These are phyloP conservation scores for Styela clava DNA, from an alignment of 23 tunicate species.

Conservation along the genomic window DNA sequence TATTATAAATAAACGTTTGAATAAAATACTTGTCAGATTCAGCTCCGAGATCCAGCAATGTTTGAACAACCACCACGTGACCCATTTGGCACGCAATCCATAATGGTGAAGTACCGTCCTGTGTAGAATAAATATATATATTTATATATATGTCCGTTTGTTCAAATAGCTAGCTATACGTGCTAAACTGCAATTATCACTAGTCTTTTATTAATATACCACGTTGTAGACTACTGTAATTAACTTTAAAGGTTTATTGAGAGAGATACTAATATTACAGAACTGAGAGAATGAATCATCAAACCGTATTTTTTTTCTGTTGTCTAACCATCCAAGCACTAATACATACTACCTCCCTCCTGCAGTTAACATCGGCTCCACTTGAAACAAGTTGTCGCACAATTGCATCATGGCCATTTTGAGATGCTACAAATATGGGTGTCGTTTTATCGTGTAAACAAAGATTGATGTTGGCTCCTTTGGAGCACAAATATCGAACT, in stretches of 20 bases:
- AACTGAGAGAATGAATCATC: no score
- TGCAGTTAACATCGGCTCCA: slow-evolving; percentile 48
- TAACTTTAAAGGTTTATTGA: no score
- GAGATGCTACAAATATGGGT: slow-evolving; percentile 67
- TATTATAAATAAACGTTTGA: no score
- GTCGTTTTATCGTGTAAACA: slow-evolving; percentile 44
- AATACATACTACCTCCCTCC: slow-evolving; percentile 48
- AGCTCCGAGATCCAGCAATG: slow-evolving; percentile 43
- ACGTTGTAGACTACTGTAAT: neutral
- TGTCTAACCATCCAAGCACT: no score
- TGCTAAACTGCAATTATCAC: neutral
- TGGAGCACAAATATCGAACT: slow-evolving; percentile 38
- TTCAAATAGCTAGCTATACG: neutral
- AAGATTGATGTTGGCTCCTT: slow-evolving; percentile 49
- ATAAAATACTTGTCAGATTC: slow-evolving; percentile 43
- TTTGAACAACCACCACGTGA: slow-evolving; percentile 30
- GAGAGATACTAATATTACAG: no score
- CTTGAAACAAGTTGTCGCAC: slow-evolving; percentile 31
- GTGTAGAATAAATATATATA: neutral
- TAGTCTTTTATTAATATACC: neutral
- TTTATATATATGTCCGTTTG: neutral
- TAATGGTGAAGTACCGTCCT: slow-evolving; percentile 70
- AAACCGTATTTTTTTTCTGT: no score
- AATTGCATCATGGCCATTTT: slow-evolving; percentile 57
- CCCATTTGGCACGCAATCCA: slow-evolving; percentile 83